Evolutionary conservation across 2,888 invertebrate species (phyloP).

Genomic region (Graphium colonna): DNA sequence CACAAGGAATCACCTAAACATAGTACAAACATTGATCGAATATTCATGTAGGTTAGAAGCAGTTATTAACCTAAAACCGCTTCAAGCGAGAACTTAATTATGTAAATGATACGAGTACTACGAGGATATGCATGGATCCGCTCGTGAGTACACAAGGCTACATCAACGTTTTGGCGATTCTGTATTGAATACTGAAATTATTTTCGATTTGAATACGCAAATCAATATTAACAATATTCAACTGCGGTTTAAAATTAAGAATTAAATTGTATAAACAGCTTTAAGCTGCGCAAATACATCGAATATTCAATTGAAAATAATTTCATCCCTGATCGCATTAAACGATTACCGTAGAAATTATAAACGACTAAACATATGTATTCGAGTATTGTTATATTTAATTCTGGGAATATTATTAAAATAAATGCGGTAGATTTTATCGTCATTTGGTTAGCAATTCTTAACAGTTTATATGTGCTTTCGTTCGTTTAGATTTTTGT

Average conservation of each 20-base stretch:
- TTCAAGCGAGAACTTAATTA: slow-evolving; percentile 52
- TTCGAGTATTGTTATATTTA: no score
- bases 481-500: no score
- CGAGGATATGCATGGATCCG: slow-evolving; percentile 14
- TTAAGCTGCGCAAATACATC: no score
- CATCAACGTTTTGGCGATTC: slow-evolving; percentile 29
- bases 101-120: slow-evolving; percentile 50
- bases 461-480: no score
- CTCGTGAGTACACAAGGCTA: slow-evolving; percentile 32
- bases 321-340: not conserved
- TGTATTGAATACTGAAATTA: slow-evolving; percentile 10
- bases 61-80: slow-evolving; percentile 45
- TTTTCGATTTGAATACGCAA: not conserved
- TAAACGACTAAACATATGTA: not conserved
- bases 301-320: no score
- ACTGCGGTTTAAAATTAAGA: no score
- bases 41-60: slow-evolving; percentile 56
- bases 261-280: no score
- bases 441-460: no score
- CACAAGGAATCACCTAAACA: slow-evolving; percentile 43
- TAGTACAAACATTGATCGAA: slow-evolving; percentile 41
- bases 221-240: no score
- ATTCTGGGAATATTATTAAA: no score
- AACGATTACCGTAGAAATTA: no score
- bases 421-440: no score